Evolutionary conservation across 1,140 invertebrate genomes (phyloP).

Genomic region (Mya arenaria): DNA sequence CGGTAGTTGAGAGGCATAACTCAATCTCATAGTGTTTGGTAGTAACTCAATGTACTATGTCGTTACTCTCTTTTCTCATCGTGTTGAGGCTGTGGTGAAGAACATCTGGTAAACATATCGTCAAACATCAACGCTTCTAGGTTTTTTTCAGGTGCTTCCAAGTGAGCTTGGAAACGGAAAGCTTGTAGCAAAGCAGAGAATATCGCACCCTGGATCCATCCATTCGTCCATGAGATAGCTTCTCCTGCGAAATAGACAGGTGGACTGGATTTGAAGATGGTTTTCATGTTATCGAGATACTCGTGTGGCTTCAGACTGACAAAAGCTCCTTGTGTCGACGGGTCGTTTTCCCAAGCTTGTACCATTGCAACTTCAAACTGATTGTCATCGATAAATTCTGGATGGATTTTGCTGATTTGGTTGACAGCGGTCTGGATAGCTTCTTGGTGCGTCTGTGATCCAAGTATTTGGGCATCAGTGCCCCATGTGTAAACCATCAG

Average conservation of each 20-base stretch:
- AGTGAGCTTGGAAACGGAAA: neutral
- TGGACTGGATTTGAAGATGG: neutral
- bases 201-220: constrained; percentile 36
- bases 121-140: too few species aligned
- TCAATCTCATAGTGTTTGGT: too few species aligned
- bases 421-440: constrained; percentile 52
- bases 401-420: constrained; percentile 58
- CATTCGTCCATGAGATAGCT: constrained; percentile 32
- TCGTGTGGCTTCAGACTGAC: constrained; percentile 34
- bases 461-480: constrained; percentile 48
- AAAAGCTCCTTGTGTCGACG: constrained; percentile 46
- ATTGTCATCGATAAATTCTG: constrained; percentile 35
- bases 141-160: too few species aligned
- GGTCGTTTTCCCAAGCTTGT: constrained; percentile 58
- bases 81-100: too few species aligned
- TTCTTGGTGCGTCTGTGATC: constrained; percentile 26
- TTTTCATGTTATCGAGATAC: constrained; percentile 2
- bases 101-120: too few species aligned
- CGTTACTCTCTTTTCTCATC: too few species aligned
- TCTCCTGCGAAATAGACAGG: constrained; percentile 25
- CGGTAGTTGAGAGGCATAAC: too few species aligned
- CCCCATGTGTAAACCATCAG: constrained; percentile 52
- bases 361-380: constrained; percentile 59
- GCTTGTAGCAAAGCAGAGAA: constrained; percentile 28
- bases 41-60: too few species aligned